These are phyloP conservation scores for Mirza zaza DNA, from an alignment of 2,113 vertebrate species.

Conservation along the genomic window DNA sequence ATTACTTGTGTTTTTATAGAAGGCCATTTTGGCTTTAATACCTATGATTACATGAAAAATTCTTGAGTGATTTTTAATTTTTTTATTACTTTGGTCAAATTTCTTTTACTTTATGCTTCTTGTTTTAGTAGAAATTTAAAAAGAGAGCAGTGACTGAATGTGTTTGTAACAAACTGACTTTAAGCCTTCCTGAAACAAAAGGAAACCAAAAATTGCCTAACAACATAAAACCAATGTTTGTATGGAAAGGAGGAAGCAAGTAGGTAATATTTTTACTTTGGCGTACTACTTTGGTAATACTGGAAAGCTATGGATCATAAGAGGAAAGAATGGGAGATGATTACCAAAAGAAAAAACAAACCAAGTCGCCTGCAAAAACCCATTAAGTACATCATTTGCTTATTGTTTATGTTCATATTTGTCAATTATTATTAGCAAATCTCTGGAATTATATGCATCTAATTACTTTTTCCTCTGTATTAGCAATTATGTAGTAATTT, in stretches of 20 bases:
- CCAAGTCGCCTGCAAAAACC: background rate
- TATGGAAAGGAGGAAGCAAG: background rate
- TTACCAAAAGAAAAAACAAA: background rate
- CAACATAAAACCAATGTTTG: background rate
- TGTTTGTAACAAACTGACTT: conserved; percentile 23
- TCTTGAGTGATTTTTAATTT: background rate
- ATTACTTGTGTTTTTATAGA: background rate
- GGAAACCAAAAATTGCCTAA: background rate
- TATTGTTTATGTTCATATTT: conserved; percentile 24
- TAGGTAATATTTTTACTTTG: conserved; percentile 20
- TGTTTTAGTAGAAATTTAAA: conserved; percentile 39
- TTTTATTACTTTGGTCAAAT: conserved; percentile 25
- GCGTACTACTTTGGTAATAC: background rate
- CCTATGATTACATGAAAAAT: background rate
- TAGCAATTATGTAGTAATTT: conserved; percentile 40
- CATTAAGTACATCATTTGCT: background rate
- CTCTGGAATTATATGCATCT: background rate
- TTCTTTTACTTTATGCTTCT: background rate
- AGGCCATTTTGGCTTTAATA: conserved; percentile 17
- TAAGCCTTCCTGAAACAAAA: background rate
- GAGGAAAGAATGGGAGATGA: background rate
- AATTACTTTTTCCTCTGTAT: conserved; percentile 30
- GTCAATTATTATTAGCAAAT: conserved; percentile 28
- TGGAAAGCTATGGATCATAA: background rate
- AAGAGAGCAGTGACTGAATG: background rate